Percentiles rank a stretch among this genome's conserved stretches.
phyloP scores from a whole-genome alignment of 37 sponge, comb jelly and placozoan genomes.

The Beroe ovata region DNA sequence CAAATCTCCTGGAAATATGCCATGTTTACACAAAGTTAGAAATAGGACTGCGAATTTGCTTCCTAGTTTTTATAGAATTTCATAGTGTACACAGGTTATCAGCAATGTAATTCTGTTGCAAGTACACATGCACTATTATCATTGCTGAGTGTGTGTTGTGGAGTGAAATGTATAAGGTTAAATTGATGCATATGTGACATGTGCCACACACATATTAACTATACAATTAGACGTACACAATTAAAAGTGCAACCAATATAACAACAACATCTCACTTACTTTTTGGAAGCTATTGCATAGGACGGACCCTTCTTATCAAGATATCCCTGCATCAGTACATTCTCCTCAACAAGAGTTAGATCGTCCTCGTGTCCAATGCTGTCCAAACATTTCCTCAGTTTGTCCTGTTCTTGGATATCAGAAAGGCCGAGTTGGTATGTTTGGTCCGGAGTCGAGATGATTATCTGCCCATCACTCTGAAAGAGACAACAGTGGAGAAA shows the following conservation, averaged over 20 bases:
- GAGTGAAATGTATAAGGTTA: too few species aligned
- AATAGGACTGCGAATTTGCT: neutral
- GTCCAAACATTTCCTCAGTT: constrained; percentile 10
- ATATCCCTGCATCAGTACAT: constrained; percentile 43
- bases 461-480: constrained; percentile 56
- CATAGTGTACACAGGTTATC: too few species aligned
- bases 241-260: too few species aligned
- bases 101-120: too few species aligned
- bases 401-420: constrained; percentile 14
- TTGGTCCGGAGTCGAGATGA: constrained; percentile 13
- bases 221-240: too few species aligned
- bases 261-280: too few species aligned
- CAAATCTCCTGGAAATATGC: constrained; percentile 11
- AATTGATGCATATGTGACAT: too few species aligned
- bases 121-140: too few species aligned
- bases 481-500: too few species aligned
- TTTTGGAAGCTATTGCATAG: neutral
- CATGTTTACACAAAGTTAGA: neutral
- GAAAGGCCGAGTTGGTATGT: constrained; percentile 54
- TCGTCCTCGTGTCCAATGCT: constrained; percentile 53
- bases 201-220: too few species aligned
- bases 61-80: too few species aligned
- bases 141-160: too few species aligned
- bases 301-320: constrained; percentile 37
- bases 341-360: constrained; percentile 30